phyloP scores from a whole-genome alignment of 2,797 vertebrate species.

The Synaphobranchus kaupii region DNA sequence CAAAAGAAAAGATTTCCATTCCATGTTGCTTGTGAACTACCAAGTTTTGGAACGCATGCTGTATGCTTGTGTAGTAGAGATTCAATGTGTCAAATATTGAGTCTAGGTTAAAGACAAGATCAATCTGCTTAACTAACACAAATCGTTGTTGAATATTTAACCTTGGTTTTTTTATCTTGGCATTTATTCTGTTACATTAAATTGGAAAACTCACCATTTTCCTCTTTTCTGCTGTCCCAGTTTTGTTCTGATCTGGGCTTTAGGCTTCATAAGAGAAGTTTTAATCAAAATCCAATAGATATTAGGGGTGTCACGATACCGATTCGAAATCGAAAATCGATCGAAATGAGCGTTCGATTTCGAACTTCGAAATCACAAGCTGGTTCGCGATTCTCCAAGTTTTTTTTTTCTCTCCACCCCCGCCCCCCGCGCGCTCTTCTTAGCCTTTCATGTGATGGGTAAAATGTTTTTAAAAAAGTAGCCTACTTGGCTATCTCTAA shows the following conservation, averaged over 20 bases:
- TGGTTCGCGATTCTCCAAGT: too few species aligned
- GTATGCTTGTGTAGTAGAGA: not conserved
- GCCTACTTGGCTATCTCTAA: too few species aligned
- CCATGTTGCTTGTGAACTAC: not conserved
- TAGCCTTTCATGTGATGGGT: too few species aligned
- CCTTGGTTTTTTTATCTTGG: not conserved
- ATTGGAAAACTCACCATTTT: not conserved
- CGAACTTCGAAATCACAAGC: too few species aligned
- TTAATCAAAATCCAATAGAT: not conserved
- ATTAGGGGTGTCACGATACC: too few species aligned
- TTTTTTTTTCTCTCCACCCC: too few species aligned
- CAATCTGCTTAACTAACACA: too few species aligned
- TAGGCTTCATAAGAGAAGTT: not conserved
- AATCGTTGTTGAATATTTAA: too few species aligned
- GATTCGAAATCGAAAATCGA: too few species aligned
- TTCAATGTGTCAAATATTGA: not conserved
- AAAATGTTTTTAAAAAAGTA: too few species aligned
- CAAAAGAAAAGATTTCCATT: not conserved
- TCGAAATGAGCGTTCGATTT: too few species aligned
- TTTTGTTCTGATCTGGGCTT: not conserved
- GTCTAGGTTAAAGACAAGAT: not conserved
- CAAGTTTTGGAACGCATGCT: not conserved
- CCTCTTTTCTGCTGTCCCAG: not conserved
- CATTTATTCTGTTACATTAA: not conserved
- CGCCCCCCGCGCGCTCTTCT: too few species aligned